phyloP scores from a whole-genome alignment of 2,797 vertebrate genomes.

The Betta splendens region DNA sequence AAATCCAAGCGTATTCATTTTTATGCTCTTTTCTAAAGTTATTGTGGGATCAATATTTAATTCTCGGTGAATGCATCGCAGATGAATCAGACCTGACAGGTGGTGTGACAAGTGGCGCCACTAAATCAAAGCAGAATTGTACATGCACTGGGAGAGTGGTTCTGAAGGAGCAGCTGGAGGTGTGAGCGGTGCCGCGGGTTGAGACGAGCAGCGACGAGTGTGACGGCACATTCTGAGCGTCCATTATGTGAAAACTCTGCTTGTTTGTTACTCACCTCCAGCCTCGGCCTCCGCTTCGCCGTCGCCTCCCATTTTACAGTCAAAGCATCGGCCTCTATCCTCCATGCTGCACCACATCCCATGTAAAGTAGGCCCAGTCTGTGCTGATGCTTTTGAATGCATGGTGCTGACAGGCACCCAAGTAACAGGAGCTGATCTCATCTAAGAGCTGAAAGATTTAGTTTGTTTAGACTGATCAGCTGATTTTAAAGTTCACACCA shows the following conservation, averaged over 20 bases:
- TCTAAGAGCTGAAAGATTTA: too few species aligned
- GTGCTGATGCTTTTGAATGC: background rate
- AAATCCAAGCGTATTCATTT: constrained; percentile 40
- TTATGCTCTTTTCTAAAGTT: constrained; percentile 45
- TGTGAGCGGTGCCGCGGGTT: constrained; percentile 20
- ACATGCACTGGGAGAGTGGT: constrained; percentile 42
- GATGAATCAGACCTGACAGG: constrained; percentile 69
- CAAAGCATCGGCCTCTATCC: constrained; percentile 1
- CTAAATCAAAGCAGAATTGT: constrained; percentile 53
- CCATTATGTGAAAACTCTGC: constrained; percentile 10
- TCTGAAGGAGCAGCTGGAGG: constrained; percentile 25
- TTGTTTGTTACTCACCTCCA: constrained; percentile 10
- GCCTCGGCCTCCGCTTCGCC: too few species aligned
- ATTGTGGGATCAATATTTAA: constrained; percentile 75
- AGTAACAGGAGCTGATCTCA: too few species aligned
- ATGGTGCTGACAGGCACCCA: background rate
- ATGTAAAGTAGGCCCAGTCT: background rate
- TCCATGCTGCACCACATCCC: background rate
- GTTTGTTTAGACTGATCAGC: too few species aligned
- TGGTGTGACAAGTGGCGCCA: constrained; percentile 37
- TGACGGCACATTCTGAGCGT: constrained; percentile 21
- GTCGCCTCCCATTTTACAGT: background rate
- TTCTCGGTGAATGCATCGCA: constrained; percentile 63
- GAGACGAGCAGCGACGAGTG: constrained; percentile 10
- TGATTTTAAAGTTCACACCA: too few species aligned